Evolutionary conservation across 1,140 invertebrate species (phyloP).

Genomic region (Polypedilum vanderplanki): DNA sequence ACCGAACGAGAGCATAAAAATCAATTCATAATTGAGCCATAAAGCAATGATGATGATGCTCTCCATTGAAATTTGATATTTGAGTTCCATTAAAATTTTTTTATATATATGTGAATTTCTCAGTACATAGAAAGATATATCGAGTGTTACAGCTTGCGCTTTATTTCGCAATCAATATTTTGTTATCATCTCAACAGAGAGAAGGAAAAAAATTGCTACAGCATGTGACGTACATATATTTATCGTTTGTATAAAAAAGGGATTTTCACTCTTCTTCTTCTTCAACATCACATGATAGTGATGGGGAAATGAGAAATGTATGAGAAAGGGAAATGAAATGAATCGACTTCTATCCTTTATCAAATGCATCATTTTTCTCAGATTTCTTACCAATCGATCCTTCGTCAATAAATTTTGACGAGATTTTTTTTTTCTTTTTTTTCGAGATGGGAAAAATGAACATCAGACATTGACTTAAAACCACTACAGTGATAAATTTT

Average conservation of each 20-base stretch:
- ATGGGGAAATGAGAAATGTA: background rate
- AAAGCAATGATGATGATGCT: background rate
- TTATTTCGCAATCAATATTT: background rate
- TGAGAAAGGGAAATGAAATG: constrained; percentile 3
- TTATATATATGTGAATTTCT: background rate
- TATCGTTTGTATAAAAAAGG: background rate
- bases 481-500: too few species aligned
- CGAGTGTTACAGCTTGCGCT: background rate
- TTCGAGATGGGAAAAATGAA: background rate
- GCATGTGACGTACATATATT: constrained; percentile 12
- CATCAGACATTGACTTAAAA: too few species aligned
- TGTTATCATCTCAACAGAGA: background rate
- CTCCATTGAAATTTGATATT: constrained; percentile 2
- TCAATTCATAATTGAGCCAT: constrained; percentile 24
- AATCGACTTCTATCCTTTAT: constrained; percentile 8
- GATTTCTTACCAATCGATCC: background rate
- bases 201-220: background rate
- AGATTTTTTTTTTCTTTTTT: background rate
- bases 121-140: background rate
- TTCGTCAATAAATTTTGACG: constrained; percentile 9
- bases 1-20: background rate
- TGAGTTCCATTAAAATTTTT: constrained; percentile 22
- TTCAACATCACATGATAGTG: too few species aligned
- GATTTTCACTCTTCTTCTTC: too few species aligned
- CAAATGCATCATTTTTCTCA: background rate